These are phyloP conservation scores for Grantiella picta DNA, from an alignment of 2,113 vertebrate species.

Conservation along the genomic window DNA sequence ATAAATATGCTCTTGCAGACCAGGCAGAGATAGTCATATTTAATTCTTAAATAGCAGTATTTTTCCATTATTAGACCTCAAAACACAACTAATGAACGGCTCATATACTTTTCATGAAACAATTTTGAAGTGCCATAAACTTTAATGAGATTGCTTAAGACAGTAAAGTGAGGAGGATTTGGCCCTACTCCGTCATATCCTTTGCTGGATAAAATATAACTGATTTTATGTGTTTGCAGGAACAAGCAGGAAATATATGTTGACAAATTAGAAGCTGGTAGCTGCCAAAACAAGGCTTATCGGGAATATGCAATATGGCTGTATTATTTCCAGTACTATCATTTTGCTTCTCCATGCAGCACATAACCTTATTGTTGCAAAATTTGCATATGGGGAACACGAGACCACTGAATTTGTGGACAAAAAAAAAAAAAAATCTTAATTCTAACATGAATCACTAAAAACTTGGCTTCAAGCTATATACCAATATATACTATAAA, in stretches of 20 bases:
- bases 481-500: slow-evolving; percentile 43
- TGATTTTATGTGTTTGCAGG: neutral
- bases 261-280: neutral
- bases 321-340: neutral
- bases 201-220: neutral
- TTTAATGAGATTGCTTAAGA: neutral
- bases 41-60: neutral
- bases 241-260: neutral
- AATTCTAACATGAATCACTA: slow-evolving; percentile 31
- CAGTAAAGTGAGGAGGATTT: neutral
- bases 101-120: neutral
- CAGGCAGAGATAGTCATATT: neutral
- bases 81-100: neutral
- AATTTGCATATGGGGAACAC: slow-evolving; percentile 44
- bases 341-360: neutral
- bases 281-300: neutral
- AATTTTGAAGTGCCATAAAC: neutral
- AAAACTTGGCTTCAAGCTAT: slow-evolving; percentile 37
- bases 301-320: neutral
- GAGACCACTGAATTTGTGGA: slow-evolving; percentile 32
- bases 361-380: neutral
- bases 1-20: neutral
- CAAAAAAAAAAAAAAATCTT: neutral
- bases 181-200: neutral
- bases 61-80: neutral